Base-by-base conservation (phyloP, 2,888 invertebrate species). In the Mayetiola destructor region DNA sequence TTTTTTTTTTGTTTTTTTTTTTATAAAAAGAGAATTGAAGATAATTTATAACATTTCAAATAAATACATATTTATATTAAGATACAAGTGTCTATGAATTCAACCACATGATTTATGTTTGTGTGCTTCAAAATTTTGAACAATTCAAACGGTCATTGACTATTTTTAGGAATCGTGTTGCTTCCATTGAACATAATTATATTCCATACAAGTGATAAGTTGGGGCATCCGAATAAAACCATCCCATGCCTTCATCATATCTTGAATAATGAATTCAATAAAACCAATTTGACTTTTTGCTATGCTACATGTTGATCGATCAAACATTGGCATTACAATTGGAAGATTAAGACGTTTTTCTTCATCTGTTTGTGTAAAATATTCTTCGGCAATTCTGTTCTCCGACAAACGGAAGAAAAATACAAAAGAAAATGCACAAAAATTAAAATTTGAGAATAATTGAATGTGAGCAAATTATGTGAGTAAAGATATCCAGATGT, bases 251-350 rank as follows among this genome's bases (percentile, higher is more conserved):
- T 94, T 92, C 76, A 96, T 91, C 91, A 97, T 94, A 68, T 94
- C 94, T 65, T 89, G 89, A 65, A 96, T 93, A 68, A 97, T 97
- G 75, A 88, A 94, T 73, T 97, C 97, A 62, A 95, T 88, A 74
- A 97, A 97, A 58, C 94, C 93, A 66, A 93, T 91, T 76, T 97
- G 97, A 59, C 95, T 93, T 74, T 94, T 90, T 57, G 97, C 95
- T 69, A 99, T 90, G 66, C 94, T 95, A 75, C 96, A 96, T 1
- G 89, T 85, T 59, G 82, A 79, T 60, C 95, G 81, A 73, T 97
- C 96, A 73, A 97, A 99, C 82, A 94, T 88, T 9, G 96, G 95
- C 97, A 99, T 97, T 61, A 96, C 92, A 9, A 97, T 90, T 1
- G 97, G 96, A 66, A 97, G 74, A 55, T 84, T 85, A 62, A 82